Percentiles rank a stretch among this genome's conserved stretches.
Conservation (phyloP, 2,113 vertebrate species). For the Callopanchax toddi region DNA sequence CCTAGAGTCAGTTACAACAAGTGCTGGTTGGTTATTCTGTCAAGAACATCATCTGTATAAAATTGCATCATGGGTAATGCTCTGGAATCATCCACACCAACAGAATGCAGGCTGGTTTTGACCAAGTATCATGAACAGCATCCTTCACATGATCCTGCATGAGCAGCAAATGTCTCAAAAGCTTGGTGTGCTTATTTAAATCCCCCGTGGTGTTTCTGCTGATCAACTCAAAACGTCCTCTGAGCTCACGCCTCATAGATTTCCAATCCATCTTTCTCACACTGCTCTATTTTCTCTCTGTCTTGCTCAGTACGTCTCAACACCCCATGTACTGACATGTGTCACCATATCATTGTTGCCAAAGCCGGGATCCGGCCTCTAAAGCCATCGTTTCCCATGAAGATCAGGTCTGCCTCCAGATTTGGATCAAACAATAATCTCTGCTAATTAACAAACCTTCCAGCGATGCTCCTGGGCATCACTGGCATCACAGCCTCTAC, state of each 20-base stretch:
- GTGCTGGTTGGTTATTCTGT: background rate
- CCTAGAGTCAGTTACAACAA: background rate
- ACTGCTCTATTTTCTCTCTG: background rate
- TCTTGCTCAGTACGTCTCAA: background rate
- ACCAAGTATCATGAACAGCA: constrained; percentile 53
- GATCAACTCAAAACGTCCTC: constrained; percentile 26
- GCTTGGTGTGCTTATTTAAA: constrained; percentile 74
- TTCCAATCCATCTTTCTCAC: constrained; percentile 1
- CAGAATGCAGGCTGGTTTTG: constrained; percentile 22
- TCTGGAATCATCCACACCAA: background rate
- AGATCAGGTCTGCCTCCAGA: constrained; percentile 48
- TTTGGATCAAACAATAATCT: constrained; percentile 68
- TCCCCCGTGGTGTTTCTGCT: constrained; percentile 5
- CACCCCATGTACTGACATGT: constrained; percentile 42
- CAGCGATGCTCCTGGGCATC: constrained; percentile 39
- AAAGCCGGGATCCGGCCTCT: constrained; percentile 20
- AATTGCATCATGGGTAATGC: background rate
- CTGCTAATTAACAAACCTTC: constrained; percentile 69
- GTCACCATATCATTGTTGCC: constrained; percentile 46
- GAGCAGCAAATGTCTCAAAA: constrained; percentile 65
- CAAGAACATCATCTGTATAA: no score
- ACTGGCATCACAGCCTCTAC: constrained; percentile 33
- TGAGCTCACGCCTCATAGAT: constrained; percentile 15
- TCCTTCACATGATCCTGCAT: constrained; percentile 56
- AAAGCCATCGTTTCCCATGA: constrained; percentile 43